phyloP scores from a whole-genome alignment of 2,113 vertebrate species.

The Fulica atra region DNA sequence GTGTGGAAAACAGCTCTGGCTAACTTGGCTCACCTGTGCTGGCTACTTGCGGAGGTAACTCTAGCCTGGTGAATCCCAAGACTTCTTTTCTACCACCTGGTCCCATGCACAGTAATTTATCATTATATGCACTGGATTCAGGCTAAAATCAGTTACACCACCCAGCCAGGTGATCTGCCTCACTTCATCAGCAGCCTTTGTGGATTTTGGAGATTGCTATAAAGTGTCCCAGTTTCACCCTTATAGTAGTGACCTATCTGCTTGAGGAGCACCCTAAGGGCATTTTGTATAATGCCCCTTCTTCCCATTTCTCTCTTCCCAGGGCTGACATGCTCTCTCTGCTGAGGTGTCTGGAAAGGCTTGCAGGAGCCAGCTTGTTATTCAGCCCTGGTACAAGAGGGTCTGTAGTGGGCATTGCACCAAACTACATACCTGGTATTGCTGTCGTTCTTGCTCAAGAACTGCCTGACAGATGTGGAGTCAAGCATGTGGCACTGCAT shows the following conservation, averaged over 20 bases:
- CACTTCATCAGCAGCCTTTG: background rate
- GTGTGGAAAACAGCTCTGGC: no score
- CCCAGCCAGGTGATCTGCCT: background rate
- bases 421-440: background rate
- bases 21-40: no score
- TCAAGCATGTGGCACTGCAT: background rate
- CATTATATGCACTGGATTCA: background rate
- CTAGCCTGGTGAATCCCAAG: background rate
- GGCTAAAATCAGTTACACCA: background rate
- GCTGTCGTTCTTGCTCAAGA: background rate
- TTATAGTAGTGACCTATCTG: background rate
- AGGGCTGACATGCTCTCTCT: background rate
- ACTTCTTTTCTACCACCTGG: background rate
- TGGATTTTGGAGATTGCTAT: background rate
- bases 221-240: background rate
- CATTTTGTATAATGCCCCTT: background rate
- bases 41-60: no score
- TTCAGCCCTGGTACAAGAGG: background rate
- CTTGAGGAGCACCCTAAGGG: background rate
- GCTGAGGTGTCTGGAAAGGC: background rate
- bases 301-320: background rate
- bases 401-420: background rate
- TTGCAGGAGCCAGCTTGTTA: rapidly evolving
- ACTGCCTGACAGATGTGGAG: background rate
- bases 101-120: background rate